Evolutionary conservation across 2,113 vertebrate species (phyloP).

Genomic region (Vicugna pacos): DNA sequence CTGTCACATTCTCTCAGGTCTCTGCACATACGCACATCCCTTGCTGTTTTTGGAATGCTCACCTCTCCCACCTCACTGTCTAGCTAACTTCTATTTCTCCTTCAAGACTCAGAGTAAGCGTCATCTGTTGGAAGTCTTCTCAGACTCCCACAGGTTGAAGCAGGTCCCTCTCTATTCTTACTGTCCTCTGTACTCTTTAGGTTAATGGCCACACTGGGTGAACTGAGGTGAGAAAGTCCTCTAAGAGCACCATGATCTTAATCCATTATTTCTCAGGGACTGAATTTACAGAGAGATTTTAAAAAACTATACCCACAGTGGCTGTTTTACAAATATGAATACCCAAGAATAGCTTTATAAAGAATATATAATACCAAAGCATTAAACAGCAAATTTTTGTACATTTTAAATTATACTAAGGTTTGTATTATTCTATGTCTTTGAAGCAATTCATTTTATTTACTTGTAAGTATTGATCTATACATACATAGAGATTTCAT

Average conservation of each 20-base stretch:
- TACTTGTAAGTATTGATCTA: conserved; percentile 62
- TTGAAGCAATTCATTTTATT: conserved; percentile 61
- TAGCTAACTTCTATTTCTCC: conserved; percentile 22
- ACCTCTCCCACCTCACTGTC: background rate
- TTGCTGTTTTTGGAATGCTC: background rate
- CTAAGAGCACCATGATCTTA: conserved; percentile 7
- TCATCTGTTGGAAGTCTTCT: background rate
- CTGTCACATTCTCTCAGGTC: background rate
- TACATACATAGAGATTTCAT: conserved; percentile 25
- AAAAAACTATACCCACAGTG: background rate
- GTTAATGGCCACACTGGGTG: background rate
- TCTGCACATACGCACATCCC: background rate
- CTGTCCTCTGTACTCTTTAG: background rate
- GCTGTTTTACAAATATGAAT: conserved; percentile 2
- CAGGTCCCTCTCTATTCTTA: background rate
- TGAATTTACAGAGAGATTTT: background rate
- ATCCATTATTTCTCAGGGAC: background rate
- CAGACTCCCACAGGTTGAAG: background rate
- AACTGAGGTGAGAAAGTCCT: background rate
- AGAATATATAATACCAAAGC: background rate
- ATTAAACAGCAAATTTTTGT: background rate
- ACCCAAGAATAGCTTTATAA: conserved; percentile 9
- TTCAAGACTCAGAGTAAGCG: background rate
- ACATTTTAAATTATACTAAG: conserved; percentile 44
- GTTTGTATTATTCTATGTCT: conserved; percentile 49